phyloP scores from a whole-genome alignment of 2,888 invertebrate genomes.

The Carcina quercana region DNA sequence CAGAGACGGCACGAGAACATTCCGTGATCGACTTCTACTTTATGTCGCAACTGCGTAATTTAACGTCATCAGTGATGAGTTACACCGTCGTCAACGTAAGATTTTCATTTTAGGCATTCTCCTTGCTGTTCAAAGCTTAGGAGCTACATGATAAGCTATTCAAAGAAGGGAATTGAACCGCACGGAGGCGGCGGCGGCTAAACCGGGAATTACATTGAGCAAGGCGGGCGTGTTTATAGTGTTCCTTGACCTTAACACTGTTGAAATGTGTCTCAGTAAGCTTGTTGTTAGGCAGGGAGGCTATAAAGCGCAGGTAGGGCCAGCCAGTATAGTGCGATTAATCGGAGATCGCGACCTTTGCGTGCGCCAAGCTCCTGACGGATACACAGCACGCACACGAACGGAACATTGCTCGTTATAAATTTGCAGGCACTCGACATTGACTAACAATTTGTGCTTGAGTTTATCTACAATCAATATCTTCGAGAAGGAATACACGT shows the following conservation, averaged over 20 bases:
- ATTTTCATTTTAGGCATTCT: too few species aligned
- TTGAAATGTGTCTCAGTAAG: slow-evolving; percentile 31
- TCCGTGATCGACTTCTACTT: too few species aligned
- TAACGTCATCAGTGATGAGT: too few species aligned
- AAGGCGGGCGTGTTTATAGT: slow-evolving; percentile 14
- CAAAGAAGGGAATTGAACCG: too few species aligned
- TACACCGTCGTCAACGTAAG: too few species aligned
- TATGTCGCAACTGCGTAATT: too few species aligned
- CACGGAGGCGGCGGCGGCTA: not conserved
- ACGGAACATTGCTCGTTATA: slow-evolving; percentile 37
- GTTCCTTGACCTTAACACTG: slow-evolving; percentile 47
- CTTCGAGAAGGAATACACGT: too few species aligned
- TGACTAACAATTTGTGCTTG: slow-evolving; percentile 22
- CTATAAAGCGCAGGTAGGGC: slow-evolving; percentile 51
- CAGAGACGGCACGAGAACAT: too few species aligned
- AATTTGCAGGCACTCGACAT: slow-evolving; percentile 34
- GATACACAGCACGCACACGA: slow-evolving; percentile 45
- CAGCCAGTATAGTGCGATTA: slow-evolving; percentile 45
- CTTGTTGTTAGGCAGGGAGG: slow-evolving; percentile 39
- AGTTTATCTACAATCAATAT: too few species aligned
- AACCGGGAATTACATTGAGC: not conserved
- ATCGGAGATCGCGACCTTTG: slow-evolving; percentile 62
- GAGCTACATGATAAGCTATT: too few species aligned
- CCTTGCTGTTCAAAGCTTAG: too few species aligned
- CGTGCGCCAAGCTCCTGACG: slow-evolving; percentile 56